Percentiles rank a stretch among this genome's conserved stretches.
Evolutionary conservation across 2,888 invertebrate genomes (phyloP).

Genomic region (Mesorhabditis belari): DNA sequence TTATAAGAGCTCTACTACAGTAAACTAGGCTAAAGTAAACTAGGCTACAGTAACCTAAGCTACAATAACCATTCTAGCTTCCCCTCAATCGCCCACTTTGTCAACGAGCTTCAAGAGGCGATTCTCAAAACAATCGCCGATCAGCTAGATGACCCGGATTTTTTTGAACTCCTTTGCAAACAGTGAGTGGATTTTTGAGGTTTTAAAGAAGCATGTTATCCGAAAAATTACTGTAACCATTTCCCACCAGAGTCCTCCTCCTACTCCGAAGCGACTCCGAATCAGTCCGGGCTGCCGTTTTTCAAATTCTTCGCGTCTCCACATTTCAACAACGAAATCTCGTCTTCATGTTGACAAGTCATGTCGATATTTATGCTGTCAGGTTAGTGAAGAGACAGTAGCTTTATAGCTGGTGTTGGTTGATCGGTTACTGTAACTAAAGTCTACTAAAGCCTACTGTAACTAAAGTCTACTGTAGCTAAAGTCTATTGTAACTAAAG

Average conservation of each 20-base stretch:
- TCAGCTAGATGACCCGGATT: slow-evolving; percentile 7
- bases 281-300: slow-evolving; percentile 31
- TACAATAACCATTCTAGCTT: background rate
- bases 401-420: no score
- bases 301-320: slow-evolving; percentile 23
- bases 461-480: no score
- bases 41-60: no score
- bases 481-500: no score
- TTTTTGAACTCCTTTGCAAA: slow-evolving; percentile 11
- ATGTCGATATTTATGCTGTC: slow-evolving; percentile 34
- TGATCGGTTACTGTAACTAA: no score
- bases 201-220: background rate
- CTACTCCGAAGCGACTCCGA: slow-evolving; percentile 30
- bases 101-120: slow-evolving; percentile 9
- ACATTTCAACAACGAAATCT: slow-evolving; percentile 23
- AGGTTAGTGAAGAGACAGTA: no score
- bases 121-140: slow-evolving; percentile 8
- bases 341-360: slow-evolving; percentile 21
- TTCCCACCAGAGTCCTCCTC: slow-evolving; percentile 5
- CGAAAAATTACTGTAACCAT: background rate
- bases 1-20: no score
- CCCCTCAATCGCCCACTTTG: slow-evolving; percentile 6
- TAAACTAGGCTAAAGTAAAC: no score
- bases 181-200: slow-evolving; percentile 5
- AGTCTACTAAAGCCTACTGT: no score